Conservation (phyloP, 1,140 invertebrate genomes). For the Aphelinus certus region DNA sequence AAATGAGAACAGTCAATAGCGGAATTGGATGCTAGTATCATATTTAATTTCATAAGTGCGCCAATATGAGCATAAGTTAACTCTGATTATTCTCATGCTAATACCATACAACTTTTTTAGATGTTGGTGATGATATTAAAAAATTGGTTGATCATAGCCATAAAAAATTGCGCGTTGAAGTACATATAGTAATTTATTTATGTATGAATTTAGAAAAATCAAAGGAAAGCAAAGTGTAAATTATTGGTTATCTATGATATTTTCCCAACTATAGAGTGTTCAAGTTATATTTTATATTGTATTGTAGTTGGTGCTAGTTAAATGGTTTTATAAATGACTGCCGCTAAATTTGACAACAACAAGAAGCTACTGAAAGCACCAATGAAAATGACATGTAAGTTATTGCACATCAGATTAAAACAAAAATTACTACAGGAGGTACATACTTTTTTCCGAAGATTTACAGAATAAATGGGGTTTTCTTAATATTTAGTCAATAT, state of each 20-base stretch:
- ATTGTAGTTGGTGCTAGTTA: conserved; percentile 11
- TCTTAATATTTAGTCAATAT: neutral
- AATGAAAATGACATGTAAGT: conserved; percentile 12
- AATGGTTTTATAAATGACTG: conserved; percentile 7
- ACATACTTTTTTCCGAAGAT: conserved; percentile 18
- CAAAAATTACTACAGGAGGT: conserved; percentile 37
- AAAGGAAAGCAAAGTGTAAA: no score
- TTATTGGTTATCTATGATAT: neutral
- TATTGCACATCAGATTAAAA: conserved; percentile 12
- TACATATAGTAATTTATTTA: no score
- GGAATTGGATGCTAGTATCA: no score
- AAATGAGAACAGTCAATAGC: no score
- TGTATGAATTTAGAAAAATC: no score
- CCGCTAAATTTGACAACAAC: conserved; percentile 28
- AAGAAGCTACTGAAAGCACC: conserved; percentile 29
- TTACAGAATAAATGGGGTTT: conserved; percentile 25
- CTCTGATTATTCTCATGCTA: no score
- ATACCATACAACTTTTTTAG: no score
- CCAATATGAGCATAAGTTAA: no score
- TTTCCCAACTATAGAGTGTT: conserved; percentile 13
- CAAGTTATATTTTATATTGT: conserved; percentile 4
- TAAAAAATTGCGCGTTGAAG: no score
- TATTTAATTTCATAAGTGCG: no score
- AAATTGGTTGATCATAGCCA: no score
- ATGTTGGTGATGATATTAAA: no score